Base-by-base conservation (phyloP, 2,797 vertebrate species). In the Nothura maculosa region DNA sequence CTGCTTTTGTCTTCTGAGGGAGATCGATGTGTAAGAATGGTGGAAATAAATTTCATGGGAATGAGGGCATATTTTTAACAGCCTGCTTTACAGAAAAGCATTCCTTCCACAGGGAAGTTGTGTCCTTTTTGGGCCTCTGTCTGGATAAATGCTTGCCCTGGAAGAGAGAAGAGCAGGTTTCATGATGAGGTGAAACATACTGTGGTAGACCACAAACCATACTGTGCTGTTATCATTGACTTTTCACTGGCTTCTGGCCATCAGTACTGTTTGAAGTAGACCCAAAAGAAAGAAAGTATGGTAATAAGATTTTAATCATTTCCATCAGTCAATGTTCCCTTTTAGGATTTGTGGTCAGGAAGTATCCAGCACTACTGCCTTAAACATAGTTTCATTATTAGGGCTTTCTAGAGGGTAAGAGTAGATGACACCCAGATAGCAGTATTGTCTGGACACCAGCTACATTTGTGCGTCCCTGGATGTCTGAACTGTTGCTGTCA, bases 241-340 rank as follows among this genome's bases (percentile, higher is more conserved):
- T 70, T 84, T 69, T 87, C 20, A 10, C 12, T 84, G 36, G 15
- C 34, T 90, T 30, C 30, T 89, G 18, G 38, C 75, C 48, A 45
- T 60, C 52, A 40, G 14, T 4, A 0, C 28, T 83, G 10, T 57
- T 78, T 58, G 47, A 85, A 54, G 58, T 5, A 76, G 90, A 45
- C 9, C 34, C 30, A 32, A 62, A 69, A 77, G 18, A 42, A 82
- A 57, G 3, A 25, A 40, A 57, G 10, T 52, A 40, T 25, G 12
- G 5, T 1, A 0, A 13, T 55, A 6, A 24, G 1, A 10, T 78
- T 67, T 4, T 0, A 62, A 17, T 36, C 36, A 2, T 21, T 61
- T 70, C 48, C 1, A 13, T 38, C 87, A 68, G 25, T 45, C 60
- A 7, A 1, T 24, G 7, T 14, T 81, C 4, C 15, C 92, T 78